Evolutionary conservation across 2,113 vertebrate genomes (phyloP), one percentile per base, ranked within the genome.

Genomic region (Pantherophis guttatus): DNA sequence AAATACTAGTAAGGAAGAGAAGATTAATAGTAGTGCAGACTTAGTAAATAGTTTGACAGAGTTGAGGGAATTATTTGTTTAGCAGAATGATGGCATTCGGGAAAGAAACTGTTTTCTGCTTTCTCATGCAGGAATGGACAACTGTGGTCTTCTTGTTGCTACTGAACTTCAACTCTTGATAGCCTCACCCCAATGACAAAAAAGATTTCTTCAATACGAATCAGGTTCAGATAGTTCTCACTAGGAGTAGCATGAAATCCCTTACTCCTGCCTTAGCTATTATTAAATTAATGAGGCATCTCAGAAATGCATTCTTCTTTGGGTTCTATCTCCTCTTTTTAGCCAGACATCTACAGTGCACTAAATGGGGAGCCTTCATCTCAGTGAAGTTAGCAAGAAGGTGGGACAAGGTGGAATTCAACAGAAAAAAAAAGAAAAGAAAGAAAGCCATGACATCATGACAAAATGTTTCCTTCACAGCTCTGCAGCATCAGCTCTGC

Each of bases 241-340:
- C 92, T 96, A 94, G 95, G 93, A 88, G 86, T 91, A 89, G 94
- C 62, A 93, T 85, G 92, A 95, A 96, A 96, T 96, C 96, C 95
- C 97, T 97, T 54, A 93, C 92, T 93, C 95, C 94, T 93, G 87
- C 95, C 95, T 96, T 88, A 92, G 94, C 93, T 94, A 90, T 55
- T 94, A 95, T 97, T 96, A 97, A 96, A 96, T 97, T 95, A 97
- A 97, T 93, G 94, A 97, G 92, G 94, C 93, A 93, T 95, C 94
- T 96, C 86, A 90, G 95, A 94, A 92, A 94, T 92, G 94, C 94
- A 92, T 89, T 97, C 89, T 95, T 95, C 87, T 92, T 58, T 92
- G 91, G 90, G 89, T 89, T 81, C 94, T 58, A 26, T 8, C 70
- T 7, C 93, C 94, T 94, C 92, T 95, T 94, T 96, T 93, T 92